Percentiles rank a stretch among this genome's conserved stretches.
Evolutionary conservation across 2,888 invertebrate genomes (phyloP).

Genomic region (Mylabris sibirica): DNA sequence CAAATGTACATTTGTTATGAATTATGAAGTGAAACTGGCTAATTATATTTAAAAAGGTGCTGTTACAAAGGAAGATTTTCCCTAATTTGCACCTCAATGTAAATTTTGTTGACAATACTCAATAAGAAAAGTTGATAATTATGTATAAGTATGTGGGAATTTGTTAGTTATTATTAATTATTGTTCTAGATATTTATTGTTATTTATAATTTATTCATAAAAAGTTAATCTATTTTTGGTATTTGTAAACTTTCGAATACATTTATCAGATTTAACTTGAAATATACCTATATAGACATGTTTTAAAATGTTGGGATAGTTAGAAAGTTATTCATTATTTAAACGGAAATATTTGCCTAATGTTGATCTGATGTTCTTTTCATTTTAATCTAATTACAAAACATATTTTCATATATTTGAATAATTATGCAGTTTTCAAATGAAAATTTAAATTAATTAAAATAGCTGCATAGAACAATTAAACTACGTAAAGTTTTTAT

Average conservation of each 20-base stretch:
- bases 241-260: not conserved
- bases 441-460: too few species aligned
- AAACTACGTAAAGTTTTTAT: too few species aligned
- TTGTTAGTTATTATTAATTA: not conserved
- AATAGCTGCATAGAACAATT: too few species aligned
- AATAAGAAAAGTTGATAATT: not conserved
- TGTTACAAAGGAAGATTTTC: not conserved
- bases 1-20: not conserved
- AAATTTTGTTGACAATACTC: not conserved
- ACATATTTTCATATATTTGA: conserved; percentile 36
- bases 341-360: conserved; percentile 36
- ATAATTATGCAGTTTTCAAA: conserved; percentile 35
- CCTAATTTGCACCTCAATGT: not conserved
- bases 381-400: conserved; percentile 34
- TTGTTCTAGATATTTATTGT: not conserved
- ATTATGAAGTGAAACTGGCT: conserved; percentile 9
- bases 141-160: not conserved
- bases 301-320: too few species aligned
- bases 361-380: conserved; percentile 35
- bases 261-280: conserved; percentile 31
- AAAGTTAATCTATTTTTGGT: not conserved
- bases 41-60: not conserved
- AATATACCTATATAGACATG: conserved; percentile 13
- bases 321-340: conserved; percentile 28
- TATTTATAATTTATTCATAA: not conserved